phyloP scores from a whole-genome alignment of 2,113 vertebrate species.

The Ailuropoda melanoleuca region DNA sequence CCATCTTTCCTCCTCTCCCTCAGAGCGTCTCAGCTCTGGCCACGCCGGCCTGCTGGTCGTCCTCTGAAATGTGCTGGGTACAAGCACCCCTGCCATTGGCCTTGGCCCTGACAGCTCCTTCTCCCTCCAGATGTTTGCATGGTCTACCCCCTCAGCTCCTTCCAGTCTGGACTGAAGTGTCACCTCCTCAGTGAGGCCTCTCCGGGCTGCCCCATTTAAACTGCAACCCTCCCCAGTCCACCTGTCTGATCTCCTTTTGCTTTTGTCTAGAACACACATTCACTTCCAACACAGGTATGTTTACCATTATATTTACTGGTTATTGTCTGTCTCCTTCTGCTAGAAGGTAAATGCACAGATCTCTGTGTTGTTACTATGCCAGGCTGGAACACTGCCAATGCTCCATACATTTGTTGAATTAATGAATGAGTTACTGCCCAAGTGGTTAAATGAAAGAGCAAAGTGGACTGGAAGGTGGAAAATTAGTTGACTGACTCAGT shows the following conservation, averaged over 20 bases:
- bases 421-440: neutral
- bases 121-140: neutral
- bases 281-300: neutral
- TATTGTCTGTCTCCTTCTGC: neutral
- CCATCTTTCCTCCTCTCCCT: neutral
- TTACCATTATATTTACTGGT: neutral
- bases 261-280: neutral
- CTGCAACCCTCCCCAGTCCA: neutral
- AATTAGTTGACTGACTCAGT: neutral
- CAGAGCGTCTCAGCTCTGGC: neutral
- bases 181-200: neutral
- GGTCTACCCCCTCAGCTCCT: neutral
- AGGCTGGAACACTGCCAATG: neutral
- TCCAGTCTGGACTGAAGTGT: neutral
- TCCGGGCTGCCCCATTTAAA: neutral
- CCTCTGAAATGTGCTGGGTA: neutral
- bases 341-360: neutral
- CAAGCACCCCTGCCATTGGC: rapidly evolving
- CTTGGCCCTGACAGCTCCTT: neutral
- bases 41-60: neutral
- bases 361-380: neutral
- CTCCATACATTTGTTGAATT: neutral
- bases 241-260: neutral
- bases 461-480: neutral
- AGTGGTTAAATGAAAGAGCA: neutral